These are phyloP conservation scores for Sinotaia quadrata DNA, from an alignment of 2,888 invertebrate species.

Conservation along the genomic window DNA sequence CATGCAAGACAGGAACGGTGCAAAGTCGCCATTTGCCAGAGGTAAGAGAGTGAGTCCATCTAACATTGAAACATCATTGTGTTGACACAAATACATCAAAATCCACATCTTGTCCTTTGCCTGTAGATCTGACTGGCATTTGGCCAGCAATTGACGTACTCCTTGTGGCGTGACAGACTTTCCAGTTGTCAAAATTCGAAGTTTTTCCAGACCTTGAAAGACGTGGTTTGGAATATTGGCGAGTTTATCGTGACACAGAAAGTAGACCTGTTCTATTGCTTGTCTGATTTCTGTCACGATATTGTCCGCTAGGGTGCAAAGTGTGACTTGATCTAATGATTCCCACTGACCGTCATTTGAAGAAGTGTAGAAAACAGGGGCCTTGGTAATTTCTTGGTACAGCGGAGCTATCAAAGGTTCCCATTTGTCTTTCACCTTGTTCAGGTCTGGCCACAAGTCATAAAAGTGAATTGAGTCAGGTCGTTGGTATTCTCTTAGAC, in stretches of 20 bases:
- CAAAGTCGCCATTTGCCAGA: conserved; percentile 8
- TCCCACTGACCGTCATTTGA: background rate
- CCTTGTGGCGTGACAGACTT: background rate
- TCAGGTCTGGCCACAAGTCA: background rate
- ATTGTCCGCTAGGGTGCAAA: background rate
- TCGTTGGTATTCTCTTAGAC: background rate
- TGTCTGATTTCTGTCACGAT: background rate
- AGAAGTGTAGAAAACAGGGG: background rate
- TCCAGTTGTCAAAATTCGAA: background rate
- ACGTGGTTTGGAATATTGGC: background rate
- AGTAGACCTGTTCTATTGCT: background rate
- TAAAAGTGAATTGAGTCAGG: background rate
- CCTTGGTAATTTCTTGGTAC: background rate
- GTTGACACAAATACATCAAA: background rate
- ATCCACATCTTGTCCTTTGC: too few relatives aligned
- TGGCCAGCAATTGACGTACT: background rate
- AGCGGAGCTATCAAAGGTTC: background rate
- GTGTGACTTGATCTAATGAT: background rate
- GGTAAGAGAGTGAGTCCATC: conserved; percentile 3
- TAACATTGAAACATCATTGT: background rate
- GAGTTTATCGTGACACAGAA: background rate
- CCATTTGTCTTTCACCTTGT: background rate
- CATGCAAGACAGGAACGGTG: background rate
- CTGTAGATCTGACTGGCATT: background rate
- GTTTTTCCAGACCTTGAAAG: background rate